phyloP scores from a whole-genome alignment of 2,797 vertebrate genomes.

The Aldrovandia affinis region DNA sequence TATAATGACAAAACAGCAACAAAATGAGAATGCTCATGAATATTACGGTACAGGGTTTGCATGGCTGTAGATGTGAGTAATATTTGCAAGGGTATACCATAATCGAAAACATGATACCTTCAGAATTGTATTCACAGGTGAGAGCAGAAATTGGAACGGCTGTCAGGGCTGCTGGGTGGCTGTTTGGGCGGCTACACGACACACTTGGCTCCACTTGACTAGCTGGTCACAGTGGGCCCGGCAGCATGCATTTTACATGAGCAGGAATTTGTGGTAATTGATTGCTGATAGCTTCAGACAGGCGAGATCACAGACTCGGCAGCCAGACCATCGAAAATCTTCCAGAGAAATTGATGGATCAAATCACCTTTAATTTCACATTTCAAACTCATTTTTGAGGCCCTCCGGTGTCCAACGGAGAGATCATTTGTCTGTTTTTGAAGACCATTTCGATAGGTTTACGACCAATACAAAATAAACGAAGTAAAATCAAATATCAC shows the following conservation, averaged over 20 bases:
- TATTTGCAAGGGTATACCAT: background rate
- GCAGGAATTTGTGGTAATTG: constrained; percentile 3
- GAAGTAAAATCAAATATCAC: too few relatives aligned
- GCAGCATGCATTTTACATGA: constrained; percentile 26
- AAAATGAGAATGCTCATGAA: background rate
- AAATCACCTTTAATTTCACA: constrained; percentile 3
- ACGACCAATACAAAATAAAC: constrained; percentile 5
- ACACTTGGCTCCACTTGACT: background rate
- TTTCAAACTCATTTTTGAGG: constrained; percentile 5
- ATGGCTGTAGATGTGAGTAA: background rate
- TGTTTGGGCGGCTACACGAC: background rate
- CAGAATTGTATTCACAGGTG: background rate
- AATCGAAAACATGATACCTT: background rate
- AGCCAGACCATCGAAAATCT: background rate
- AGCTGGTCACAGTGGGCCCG: background rate
- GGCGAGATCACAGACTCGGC: background rate
- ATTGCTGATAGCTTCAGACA: constrained; percentile 18
- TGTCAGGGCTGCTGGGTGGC: background rate
- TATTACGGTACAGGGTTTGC: background rate
- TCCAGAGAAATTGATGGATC: background rate
- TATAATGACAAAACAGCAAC: background rate
- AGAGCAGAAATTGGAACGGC: background rate
- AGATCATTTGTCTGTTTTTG: background rate
- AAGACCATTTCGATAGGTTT: background rate
- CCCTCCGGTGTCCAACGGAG: background rate